Base-by-base conservation (phyloP, 2,888 invertebrate genomes). In the Trachelus iudaicus region DNA sequence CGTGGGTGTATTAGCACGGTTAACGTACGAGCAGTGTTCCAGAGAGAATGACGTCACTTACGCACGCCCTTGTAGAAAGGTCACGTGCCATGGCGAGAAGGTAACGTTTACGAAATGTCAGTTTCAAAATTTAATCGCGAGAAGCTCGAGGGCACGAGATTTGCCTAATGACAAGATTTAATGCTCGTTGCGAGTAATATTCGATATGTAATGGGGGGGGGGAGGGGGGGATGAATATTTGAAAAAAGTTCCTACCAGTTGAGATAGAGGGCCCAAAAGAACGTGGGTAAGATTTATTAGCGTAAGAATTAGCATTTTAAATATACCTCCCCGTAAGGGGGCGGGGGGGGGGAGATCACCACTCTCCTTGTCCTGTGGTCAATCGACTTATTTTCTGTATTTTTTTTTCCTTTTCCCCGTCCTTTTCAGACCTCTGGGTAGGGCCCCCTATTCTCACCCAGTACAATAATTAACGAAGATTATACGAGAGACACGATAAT, bases 241-340 rank as follows among this genome's bases (percentile, higher is more conserved):
- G 31, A 71, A 71, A 30, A 71, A 71, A 6, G 31, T 71, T 31
- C 71, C 33, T 56, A 2, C 2, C 56, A 23, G 23, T 23, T 23
- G 23, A 56, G 56, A 9, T 23, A 23, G 56, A 56, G 56, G 23
- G 6, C 56, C 23, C 56, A 9, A 56, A 80, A 81, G 81, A 83
- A 81, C 84, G 85, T 81, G 82, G 80, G 80, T 85, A 81, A 89
- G 88, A 89, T 89, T 89, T 89, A 89, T 88, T 85, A 85, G 82
- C 84, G 79, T 84, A 83, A 75, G 84, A 83, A 89, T 89, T 89
- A 88, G 87, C 89, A 89, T 89, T 88, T 87, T 87, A 87, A 89
- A 88, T 87, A 87, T 85, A 81, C 84, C 81, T 75, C 79, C 83
- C 83, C 81, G 12, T 31, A 23, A 31, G 31, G 31, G 30, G 40